These are phyloP conservation scores for Coecobrya sp. DNA, from an alignment of 2,888 invertebrate genomes.

Conservation along the genomic window DNA sequence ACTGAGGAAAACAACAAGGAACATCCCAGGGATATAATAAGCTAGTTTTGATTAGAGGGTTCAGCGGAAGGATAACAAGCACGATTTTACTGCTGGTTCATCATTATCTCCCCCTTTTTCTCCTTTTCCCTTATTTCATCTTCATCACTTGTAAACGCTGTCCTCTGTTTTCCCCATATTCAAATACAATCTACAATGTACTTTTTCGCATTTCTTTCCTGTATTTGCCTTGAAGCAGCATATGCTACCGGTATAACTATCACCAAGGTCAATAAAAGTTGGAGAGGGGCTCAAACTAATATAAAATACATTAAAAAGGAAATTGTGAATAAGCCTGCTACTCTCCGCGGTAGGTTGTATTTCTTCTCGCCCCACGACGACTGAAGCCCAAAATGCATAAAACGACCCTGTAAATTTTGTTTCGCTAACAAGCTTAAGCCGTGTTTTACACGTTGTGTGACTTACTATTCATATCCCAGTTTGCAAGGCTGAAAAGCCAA, in stretches of 20 bases:
- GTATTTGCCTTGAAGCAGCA: conserved; percentile 4
- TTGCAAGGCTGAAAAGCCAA: conserved; percentile 1
- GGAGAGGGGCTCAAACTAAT: conserved; percentile 61
- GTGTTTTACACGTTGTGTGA: conserved; percentile 7
- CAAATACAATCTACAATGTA: conserved; percentile 39
- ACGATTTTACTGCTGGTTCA: conserved; percentile 25
- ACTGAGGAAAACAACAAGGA: conserved; percentile 8
- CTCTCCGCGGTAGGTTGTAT: neutral
- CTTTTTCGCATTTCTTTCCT: neutral
- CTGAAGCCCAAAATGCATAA: neutral
- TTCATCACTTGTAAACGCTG: neutral
- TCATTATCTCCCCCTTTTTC: conserved; percentile 71
- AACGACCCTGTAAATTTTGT: conserved; percentile 51
- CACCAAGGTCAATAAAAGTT: conserved; percentile 26
- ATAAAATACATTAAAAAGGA: conserved; percentile 78
- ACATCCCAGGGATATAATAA: neutral
- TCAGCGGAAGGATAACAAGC: conserved; percentile 23
- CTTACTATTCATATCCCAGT: neutral
- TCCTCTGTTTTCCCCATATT: neutral
- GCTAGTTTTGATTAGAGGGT: conserved; percentile 49
- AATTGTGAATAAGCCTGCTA: conserved; percentile 63
- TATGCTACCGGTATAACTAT: conserved; percentile 1
- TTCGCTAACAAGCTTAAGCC: conserved; percentile 65
- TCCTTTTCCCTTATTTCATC: neutral
- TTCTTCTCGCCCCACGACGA: neutral